Percentiles rank a stretch among this genome's conserved stretches.
Conservation (phyloP, 1,140 invertebrate genomes). For the Archivesica marissinica region DNA sequence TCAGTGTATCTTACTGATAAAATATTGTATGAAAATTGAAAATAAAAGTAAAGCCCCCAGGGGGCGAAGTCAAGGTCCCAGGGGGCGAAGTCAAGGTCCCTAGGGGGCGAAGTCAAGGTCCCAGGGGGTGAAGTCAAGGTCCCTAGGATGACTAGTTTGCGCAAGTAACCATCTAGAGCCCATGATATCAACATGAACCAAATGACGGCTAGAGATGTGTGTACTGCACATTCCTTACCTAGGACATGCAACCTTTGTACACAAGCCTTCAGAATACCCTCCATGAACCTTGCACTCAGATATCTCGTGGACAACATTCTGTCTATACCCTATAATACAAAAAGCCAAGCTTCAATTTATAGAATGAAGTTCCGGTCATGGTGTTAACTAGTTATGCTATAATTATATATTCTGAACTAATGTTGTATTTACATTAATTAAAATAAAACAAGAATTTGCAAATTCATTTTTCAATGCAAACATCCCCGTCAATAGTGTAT, state of each 20-base stretch:
- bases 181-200: no score
- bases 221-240: not conserved
- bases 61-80: no score
- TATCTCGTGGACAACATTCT: conserved; percentile 80
- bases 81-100: no score
- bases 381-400: no score
- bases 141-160: no score
- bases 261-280: conserved; percentile 76
- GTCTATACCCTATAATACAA: conserved; percentile 77
- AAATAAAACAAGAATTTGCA: not conserved
- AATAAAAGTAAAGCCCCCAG: no score
- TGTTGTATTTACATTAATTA: not conserved
- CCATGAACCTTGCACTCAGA: conserved; percentile 77
- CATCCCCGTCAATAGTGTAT: no score
- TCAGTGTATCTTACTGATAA: no score
- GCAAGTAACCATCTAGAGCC: no score
- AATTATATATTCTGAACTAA: not conserved
- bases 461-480: not conserved
- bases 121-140: no score
- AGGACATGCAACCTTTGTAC: conserved; percentile 48
- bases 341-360: not conserved
- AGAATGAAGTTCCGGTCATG: not conserved
- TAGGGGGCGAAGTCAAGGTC: no score
- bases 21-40: no score
- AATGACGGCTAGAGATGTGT: not conserved